These are phyloP conservation scores for Aphaenogaster floridana DNA, from an alignment of 1,140 invertebrate species.

Conservation along the genomic window DNA sequence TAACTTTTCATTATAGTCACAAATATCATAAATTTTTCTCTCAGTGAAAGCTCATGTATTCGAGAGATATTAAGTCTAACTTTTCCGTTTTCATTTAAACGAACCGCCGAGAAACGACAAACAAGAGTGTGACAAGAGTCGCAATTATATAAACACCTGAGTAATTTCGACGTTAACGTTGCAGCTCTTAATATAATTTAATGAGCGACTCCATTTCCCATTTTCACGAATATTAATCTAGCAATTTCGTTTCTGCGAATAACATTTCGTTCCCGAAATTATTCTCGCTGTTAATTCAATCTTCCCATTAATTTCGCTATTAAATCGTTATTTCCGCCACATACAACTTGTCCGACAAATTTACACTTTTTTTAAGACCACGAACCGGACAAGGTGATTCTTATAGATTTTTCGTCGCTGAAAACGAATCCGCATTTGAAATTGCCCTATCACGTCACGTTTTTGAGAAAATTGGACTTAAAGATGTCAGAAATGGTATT, in stretches of 20 bases:
- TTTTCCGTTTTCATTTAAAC: neutral
- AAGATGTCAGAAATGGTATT: too few species aligned
- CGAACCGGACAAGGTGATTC: too few species aligned
- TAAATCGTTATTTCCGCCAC: neutral
- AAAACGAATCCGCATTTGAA: too few species aligned
- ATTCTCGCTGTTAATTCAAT: neutral
- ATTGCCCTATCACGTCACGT: too few species aligned
- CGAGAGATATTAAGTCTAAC: neutral
- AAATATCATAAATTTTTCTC: too few species aligned
- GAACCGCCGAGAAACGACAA: neutral
- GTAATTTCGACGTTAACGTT: neutral
- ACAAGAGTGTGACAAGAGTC: neutral
- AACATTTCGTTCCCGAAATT: neutral
- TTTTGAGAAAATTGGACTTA: too few species aligned
- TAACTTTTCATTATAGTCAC: too few species aligned
- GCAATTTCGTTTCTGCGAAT: neutral
- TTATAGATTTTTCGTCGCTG: too few species aligned
- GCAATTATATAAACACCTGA: neutral
- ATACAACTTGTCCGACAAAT: neutral
- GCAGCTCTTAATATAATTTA: neutral
- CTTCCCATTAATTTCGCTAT: constrained; percentile 5
- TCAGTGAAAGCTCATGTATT: neutral
- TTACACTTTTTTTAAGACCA: too few species aligned
- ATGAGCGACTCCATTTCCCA: neutral
- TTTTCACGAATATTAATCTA: neutral